Percentiles rank a stretch among this genome's conserved stretches.
These are phyloP conservation scores for Melinopterus prodromus DNA, from an alignment of 2,888 invertebrate genomes.

Conservation along the genomic window DNA sequence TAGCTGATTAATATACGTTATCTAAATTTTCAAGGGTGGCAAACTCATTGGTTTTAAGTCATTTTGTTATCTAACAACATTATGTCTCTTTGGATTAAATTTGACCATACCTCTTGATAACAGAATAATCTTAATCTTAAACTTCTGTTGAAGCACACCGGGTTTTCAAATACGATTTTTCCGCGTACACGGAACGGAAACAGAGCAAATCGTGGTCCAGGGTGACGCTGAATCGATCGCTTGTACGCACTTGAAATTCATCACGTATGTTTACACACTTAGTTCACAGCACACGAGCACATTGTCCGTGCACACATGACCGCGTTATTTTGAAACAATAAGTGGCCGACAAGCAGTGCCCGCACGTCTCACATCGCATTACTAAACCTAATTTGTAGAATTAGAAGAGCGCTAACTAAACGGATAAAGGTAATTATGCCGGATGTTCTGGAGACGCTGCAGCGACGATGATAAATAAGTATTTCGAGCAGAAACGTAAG, in stretches of 20 bases:
- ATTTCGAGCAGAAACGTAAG: not conserved
- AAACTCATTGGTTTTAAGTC: no score
- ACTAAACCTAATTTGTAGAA: slow-evolving; percentile 38
- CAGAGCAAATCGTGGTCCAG: not conserved
- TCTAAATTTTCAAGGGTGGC: no score
- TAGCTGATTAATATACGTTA: no score
- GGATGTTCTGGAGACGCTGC: not conserved
- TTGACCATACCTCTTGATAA: no score
- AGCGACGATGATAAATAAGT: not conserved
- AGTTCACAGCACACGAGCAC: slow-evolving; percentile 17
- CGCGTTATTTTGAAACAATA: slow-evolving; percentile 36
- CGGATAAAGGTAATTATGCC: slow-evolving; percentile 38
- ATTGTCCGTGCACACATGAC: slow-evolving; percentile 8
- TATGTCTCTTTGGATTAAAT: no score
- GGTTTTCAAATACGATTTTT: not conserved
- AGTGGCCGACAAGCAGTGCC: slow-evolving; percentile 21
- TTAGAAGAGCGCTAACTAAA: slow-evolving; percentile 35
- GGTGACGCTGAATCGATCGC: not conserved
- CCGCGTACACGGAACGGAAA: not conserved
- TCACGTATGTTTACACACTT: slow-evolving; percentile 17
- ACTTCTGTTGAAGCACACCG: no score
- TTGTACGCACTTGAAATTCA: slow-evolving; percentile 29
- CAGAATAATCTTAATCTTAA: not conserved
- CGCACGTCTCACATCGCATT: slow-evolving; percentile 27
- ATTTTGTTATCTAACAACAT: no score